Base-by-base conservation (phyloP, 2,888 invertebrate species). In the Xylophagus ater region DNA sequence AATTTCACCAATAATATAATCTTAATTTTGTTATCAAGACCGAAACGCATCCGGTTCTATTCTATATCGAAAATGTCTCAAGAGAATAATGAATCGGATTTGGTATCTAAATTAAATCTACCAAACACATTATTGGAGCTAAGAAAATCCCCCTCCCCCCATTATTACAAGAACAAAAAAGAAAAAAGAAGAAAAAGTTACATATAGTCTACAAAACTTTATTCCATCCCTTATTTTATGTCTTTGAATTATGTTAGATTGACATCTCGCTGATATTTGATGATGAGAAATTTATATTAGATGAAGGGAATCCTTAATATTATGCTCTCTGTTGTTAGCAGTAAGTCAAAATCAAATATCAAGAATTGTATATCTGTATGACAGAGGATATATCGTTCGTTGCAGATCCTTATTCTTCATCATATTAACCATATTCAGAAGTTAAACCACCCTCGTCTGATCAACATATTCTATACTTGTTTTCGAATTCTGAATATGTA, bases 31-130 rank as follows among this genome's bases (percentile, higher is more conserved):
- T 34, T 34, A 34, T 34, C 34, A 25, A 10, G 23, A 10, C 29
- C 21, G 40, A 43, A 32, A 32, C 40, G 34, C 37, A 43, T 40
- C 34, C 34, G 28, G 20, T 40, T 37, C 40, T 35, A 17, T 41
- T 35, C 25, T 37, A 24, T 41, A 40, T 33, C 43, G 21, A 32
- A 41, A 44, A 41, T 37, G 29, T 41, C 43, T 33, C 43, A 21
- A 32, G 43, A 44, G 43, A 44, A 44, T 44, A 44, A 44, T 44
- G 43, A 44, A 34, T 44, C 38, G 43, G 25, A 33, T 34, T 34
- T 37, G 31, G 43, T 44, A 44, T 44, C 43, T 44, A 44, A 44
- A 44, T 44, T 44, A 44, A 41, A 44, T 44, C 43, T 44, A 31
- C 34, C 14, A 19, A 40, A 43, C 40, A 40, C 40, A 40, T 34